These are phyloP conservation scores for Anhinga anhinga DNA, from an alignment of 2,113 vertebrate species.

Conservation along the genomic window DNA sequence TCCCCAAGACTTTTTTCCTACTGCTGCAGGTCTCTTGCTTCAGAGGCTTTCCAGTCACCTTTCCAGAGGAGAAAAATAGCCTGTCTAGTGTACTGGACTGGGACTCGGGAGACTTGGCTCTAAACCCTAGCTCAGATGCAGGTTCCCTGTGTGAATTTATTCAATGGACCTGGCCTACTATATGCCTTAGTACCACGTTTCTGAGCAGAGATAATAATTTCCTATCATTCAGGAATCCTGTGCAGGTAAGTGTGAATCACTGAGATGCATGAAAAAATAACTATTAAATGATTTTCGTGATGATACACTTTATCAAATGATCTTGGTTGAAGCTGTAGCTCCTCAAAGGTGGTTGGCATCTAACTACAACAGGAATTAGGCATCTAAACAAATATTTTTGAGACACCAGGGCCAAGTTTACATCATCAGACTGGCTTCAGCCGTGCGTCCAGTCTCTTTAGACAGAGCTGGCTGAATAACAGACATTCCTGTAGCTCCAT, in stretches of 20 bases:
- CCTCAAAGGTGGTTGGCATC: not conserved
- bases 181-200: not conserved
- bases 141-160: not conserved
- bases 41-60: not conserved
- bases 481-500: not conserved
- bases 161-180: not conserved
- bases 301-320: accelerated
- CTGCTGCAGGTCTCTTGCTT: not conserved
- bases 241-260: not conserved
- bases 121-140: not conserved
- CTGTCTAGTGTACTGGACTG: not conserved
- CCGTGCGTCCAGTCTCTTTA: not conserved
- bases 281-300: not conserved
- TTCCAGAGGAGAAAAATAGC: not conserved
- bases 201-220: not conserved
- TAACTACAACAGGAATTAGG: not conserved
- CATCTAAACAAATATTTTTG: not conserved
- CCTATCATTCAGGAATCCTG: not conserved
- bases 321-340: not conserved
- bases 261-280: not conserved
- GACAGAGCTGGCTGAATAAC: not conserved
- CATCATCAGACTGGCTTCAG: not conserved
- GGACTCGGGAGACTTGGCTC: not conserved
- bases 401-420: not conserved
- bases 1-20: not conserved